Base-by-base conservation (phyloP, 2,797 vertebrate species). In the Numenius phaeopus region DNA sequence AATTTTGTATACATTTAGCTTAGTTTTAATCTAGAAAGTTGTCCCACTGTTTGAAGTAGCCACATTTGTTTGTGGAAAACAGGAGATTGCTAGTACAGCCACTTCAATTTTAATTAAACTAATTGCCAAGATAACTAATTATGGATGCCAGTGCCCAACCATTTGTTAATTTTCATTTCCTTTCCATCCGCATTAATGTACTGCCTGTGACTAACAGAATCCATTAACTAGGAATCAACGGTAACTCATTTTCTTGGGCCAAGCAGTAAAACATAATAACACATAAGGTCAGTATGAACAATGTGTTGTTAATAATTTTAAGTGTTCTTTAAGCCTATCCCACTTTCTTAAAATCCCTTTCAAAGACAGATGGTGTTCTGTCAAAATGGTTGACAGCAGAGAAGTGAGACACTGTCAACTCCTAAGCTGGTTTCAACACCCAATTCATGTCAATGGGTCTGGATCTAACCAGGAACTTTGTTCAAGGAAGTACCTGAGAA, bases 161-260 rank as follows among this genome's bases (percentile, higher is more conserved):
- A 59, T 19, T 24, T 46, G 8, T 49, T 89, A 52, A 59, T 40
- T 90, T 70, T 86, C 1, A 65, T 62, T 78, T 67, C 37, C 61
- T 72, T 87, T 10, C 26, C 9, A 50, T 39, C 11, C 0, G 2
- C 23, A 32, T 34, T 59, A 71, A 55, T 0, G 1, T 37, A 50
- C 64, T 72, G n/a, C 15, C 10, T 58, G 7, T 27, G 30, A 80
- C 39, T 66, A 83, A 49, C 0, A 76, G 26, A 69, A 83, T 66
- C 42, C 21, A 49, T 62, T 80, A 89, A 54, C 7, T 46, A 71
- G 11, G 46, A 82, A 80, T 72, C 9, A 81, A 50, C 10, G 67
- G 34, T 5, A 49, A 62, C 19, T n/a, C 39, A 59, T n/a, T 52
- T 86, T 58, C 69, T 66, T 34, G n/a, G 24, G 76, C 30, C 30